Base-by-base conservation (phyloP, 2,113 vertebrate genomes). In the Callipepla squamata region DNA sequence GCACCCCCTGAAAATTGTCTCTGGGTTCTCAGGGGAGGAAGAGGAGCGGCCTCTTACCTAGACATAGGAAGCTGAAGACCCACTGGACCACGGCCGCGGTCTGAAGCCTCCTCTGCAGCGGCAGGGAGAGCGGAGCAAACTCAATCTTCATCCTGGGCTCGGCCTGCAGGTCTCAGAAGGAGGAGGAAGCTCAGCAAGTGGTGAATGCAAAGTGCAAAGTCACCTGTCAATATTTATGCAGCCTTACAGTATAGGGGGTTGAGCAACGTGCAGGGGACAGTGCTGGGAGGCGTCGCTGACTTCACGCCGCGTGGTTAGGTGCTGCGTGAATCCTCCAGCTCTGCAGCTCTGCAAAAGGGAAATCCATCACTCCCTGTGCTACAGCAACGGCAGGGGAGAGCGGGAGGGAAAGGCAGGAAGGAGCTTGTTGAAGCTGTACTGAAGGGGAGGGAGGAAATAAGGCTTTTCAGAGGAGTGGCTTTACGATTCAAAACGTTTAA, bases 71-170 rank as follows among this genome's bases (percentile, higher is more conserved):
- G 80, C 90, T 90, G 93, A 92, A 93, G 90, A 95, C 32, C 96
- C 96, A 96, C 11, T 96, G 96, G 50, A 13, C 90, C 73, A 96
- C 96, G 0, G 96, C 61, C 9, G 93, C 95, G 0, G 92, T 96
- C 85, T 96, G 93, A 77, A 96, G 96, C 73, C 96, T 80, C 1
- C 96, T 94, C 51, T 59, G 82, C 47, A 93, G 65, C 0, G 96
- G 96, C 51, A 94, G 1, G 1, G 90, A 96, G 32, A 17, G 47
- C 0, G 96, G 96, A 36, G 96, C 95, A 5, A 96, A 95, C 76
- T 96, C 76, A 10, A 94, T 2, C 92, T 93, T 95, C 96, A 95
- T 96, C 90, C 51, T 88, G 85, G 45, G 25, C 76, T 96, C 68
- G 19, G 25, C 6, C 6, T 1, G 22, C 2, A 0, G 1, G 18